Evolutionary conservation across 1,140 invertebrate genomes (phyloP).

Genomic region (Cotesia typhae): DNA sequence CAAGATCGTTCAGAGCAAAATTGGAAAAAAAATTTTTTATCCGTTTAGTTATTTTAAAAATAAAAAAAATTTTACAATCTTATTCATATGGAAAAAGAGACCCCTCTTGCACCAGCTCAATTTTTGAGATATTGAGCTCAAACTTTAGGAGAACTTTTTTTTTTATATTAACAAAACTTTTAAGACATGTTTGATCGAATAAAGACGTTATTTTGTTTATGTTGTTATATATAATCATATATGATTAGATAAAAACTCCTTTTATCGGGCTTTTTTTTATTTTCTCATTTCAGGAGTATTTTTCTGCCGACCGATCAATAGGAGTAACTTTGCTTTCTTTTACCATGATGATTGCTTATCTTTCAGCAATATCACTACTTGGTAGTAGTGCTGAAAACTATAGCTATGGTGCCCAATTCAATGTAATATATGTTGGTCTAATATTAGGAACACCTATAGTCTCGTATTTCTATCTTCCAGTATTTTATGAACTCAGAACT

Average conservation of each 20-base stretch:
- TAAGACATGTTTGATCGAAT: no score
- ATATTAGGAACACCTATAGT: slow-evolving; percentile 80
- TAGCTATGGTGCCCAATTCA: slow-evolving; percentile 80
- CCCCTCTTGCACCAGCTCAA: no score
- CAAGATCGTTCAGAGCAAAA: not conserved
- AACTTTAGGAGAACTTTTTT: no score
- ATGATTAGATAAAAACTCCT: no score
- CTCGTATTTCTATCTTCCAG: slow-evolving; percentile 84
- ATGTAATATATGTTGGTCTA: slow-evolving; percentile 80
- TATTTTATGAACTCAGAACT: slow-evolving; percentile 85
- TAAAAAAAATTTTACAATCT: no score
- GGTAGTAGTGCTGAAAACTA: slow-evolving; percentile 89
- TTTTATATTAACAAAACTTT: no score
- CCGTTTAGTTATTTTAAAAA: no score
- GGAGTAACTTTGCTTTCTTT: slow-evolving; percentile 81
- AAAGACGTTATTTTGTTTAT: no score
- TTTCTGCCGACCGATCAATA: slow-evolving; percentile 83
- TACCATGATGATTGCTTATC: slow-evolving; percentile 91
- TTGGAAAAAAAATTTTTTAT: no score
- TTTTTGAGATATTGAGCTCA: no score
- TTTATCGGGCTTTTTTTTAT: not conserved
- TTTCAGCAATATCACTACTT: slow-evolving; percentile 91
- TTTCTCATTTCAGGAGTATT: slow-evolving; percentile 73
- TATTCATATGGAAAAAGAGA: no score
- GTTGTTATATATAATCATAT: no score